Conservation (phyloP, 2,888 invertebrate species). For the Raillietiella orientalis region DNA sequence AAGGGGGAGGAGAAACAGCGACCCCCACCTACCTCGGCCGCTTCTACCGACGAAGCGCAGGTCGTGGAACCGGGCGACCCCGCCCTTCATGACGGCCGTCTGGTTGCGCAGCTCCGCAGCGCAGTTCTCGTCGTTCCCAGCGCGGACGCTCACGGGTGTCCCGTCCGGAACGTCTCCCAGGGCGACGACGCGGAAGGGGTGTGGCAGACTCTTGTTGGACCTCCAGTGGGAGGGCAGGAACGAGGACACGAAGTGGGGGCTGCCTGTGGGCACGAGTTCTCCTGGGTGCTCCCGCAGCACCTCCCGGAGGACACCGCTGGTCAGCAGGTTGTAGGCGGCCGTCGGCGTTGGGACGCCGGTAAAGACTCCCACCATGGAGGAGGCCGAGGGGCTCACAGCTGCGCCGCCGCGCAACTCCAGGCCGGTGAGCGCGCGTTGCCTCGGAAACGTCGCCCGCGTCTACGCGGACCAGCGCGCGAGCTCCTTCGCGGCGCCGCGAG, state of each 20-base stretch:
- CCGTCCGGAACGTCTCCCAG: constrained; percentile 71
- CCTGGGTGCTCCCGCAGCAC: constrained; percentile 54
- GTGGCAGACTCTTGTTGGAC: constrained; percentile 74
- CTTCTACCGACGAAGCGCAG: constrained; percentile 87
- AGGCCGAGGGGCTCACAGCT: constrained; percentile 13
- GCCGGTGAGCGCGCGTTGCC: no score
- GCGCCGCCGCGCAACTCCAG: no score
- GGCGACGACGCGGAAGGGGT: constrained; percentile 79
- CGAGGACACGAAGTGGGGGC: constrained; percentile 84
- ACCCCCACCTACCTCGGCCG: constrained; percentile 54
- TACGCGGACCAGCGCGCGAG: no score
- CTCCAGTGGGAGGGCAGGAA: constrained; percentile 82
- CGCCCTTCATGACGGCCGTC: constrained; percentile 75
- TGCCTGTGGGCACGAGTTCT: constrained; percentile 61
- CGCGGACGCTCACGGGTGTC: constrained; percentile 70
- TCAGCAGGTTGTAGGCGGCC: constrained; percentile 12
- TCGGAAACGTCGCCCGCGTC: no score
- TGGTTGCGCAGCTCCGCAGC: constrained; percentile 73
- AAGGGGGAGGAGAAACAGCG: constrained; percentile 6
- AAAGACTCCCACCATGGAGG: constrained; percentile 11
- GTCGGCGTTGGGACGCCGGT: constrained; percentile 6
- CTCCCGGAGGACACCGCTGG: constrained; percentile 6
- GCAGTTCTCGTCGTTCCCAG: constrained; percentile 91
- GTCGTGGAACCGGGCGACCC: constrained; percentile 90
- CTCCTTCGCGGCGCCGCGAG: no score